Percentiles rank a stretch among this genome's conserved stretches.
phyloP scores from a whole-genome alignment of 2,113 vertebrate genomes.

The Mormyrus iriodes region DNA sequence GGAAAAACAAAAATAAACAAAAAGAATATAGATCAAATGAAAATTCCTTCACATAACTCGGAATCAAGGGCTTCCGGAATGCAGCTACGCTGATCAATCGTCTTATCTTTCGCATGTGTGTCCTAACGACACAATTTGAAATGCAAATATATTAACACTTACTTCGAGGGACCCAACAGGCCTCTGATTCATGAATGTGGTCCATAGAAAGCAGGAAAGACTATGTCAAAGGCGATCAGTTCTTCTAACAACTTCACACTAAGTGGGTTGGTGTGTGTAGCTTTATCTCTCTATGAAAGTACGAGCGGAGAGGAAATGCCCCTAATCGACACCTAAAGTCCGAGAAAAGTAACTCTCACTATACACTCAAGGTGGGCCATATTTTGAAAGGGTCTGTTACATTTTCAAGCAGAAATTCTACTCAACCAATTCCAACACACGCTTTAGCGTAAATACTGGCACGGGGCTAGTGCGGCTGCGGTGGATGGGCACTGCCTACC shows the following conservation, averaged over 20 bases:
- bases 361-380: conserved; percentile 30
- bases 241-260: not conserved
- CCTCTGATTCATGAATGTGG: conserved; percentile 1
- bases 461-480: conserved; percentile 20
- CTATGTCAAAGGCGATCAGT: not conserved
- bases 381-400: conserved; percentile 31
- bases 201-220: not conserved
- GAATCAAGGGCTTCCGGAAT: not conserved
- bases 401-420: conserved; percentile 34
- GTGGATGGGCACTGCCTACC: conserved; percentile 16
- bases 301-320: conserved; percentile 19
- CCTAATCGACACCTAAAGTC: conserved; percentile 42
- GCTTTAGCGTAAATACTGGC: conserved; percentile 20
- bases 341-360: conserved; percentile 9
- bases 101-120: not conserved
- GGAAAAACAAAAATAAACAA: not conserved
- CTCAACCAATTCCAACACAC: not conserved
- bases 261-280: not conserved
- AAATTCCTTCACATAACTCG: not conserved
- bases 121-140: not conserved
- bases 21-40: not conserved
- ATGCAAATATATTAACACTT: not conserved
- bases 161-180: not conserved
- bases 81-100: not conserved
- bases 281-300: not conserved